Percentiles rank a stretch among this genome's conserved stretches.
Evolutionary conservation across 2,888 invertebrate genomes (phyloP).

Genomic region (Drosophila mimetica): DNA sequence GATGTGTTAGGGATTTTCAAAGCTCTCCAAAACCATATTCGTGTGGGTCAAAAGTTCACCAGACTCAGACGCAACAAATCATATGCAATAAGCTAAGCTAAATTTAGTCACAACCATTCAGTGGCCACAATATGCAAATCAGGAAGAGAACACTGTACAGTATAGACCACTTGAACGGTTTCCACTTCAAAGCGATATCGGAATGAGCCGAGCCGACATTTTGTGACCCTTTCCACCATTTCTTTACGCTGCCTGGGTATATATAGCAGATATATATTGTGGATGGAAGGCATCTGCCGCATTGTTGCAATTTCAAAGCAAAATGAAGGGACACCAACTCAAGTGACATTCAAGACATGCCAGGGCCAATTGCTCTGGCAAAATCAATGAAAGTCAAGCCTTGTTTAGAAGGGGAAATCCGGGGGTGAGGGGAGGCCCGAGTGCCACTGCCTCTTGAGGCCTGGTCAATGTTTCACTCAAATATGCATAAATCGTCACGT

Average conservation of each 20-base stretch:
- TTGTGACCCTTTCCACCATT: conserved; percentile 33
- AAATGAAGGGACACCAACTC: conserved; percentile 28
- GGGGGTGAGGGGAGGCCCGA: conserved; percentile 27
- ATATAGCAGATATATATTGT: conserved; percentile 14
- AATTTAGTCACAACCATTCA: conserved; percentile 66
- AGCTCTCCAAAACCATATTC: conserved; percentile 15
- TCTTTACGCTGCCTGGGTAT: conserved; percentile 30
- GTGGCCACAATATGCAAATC: conserved; percentile 62
- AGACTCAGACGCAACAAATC: conserved; percentile 40
- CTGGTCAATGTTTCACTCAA: conserved; percentile 44
- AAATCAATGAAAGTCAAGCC: conserved; percentile 62
- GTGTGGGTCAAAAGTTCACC: conserved; percentile 73
- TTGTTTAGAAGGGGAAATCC: conserved; percentile 36
- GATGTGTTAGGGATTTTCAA: conserved; percentile 5
- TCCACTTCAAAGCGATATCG: conserved; percentile 68
- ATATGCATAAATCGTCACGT: conserved; percentile 72
- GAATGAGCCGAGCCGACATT: conserved; percentile 38
- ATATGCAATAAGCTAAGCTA: conserved; percentile 50
- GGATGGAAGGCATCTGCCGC: conserved; percentile 52
- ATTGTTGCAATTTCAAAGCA: conserved; percentile 71
- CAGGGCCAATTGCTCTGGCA: conserved; percentile 45
- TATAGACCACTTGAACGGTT: conserved; percentile 74
- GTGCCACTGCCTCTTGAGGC: conserved; percentile 55
- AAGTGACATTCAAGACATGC: conserved; percentile 64
- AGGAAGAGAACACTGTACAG: conserved; percentile 12